These are phyloP conservation scores for Heterodera carotae DNA, from an alignment of 1,140 invertebrate species.

Conservation along the genomic window DNA sequence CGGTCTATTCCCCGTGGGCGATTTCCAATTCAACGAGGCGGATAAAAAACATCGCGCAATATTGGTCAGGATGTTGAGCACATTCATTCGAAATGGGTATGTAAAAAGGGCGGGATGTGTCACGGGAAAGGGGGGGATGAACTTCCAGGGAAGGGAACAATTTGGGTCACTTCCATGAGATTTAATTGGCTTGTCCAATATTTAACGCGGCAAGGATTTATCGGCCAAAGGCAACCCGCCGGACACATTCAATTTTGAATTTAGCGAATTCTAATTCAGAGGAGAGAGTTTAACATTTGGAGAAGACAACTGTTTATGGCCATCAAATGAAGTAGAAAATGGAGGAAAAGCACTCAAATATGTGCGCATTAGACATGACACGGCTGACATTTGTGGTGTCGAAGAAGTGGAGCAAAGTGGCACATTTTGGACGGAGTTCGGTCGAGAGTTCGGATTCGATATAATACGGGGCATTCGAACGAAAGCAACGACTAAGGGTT, in stretches of 20 bases:
- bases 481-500: background rate
- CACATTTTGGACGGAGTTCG: constrained; percentile 31
- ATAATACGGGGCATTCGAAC: constrained; percentile 35
- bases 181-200: no score
- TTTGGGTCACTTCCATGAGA: no score
- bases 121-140: no score
- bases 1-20: constrained; percentile 42
- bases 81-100: constrained; percentile 11
- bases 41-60: constrained; percentile 22
- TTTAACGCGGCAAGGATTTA: no score
- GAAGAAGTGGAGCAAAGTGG: background rate
- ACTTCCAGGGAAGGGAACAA: background rate
- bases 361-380: background rate
- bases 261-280: background rate
- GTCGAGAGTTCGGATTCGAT: constrained; percentile 32
- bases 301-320: background rate
- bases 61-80: constrained; percentile 17
- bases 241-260: no score
- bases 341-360: background rate
- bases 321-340: background rate
- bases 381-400: background rate
- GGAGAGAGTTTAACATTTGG: background rate
- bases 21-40: constrained; percentile 41
- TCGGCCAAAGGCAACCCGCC: no score
- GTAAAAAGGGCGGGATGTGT: background rate